phyloP scores from a whole-genome alignment of 1,140 invertebrate species.

The Ooceraea biroi region DNA sequence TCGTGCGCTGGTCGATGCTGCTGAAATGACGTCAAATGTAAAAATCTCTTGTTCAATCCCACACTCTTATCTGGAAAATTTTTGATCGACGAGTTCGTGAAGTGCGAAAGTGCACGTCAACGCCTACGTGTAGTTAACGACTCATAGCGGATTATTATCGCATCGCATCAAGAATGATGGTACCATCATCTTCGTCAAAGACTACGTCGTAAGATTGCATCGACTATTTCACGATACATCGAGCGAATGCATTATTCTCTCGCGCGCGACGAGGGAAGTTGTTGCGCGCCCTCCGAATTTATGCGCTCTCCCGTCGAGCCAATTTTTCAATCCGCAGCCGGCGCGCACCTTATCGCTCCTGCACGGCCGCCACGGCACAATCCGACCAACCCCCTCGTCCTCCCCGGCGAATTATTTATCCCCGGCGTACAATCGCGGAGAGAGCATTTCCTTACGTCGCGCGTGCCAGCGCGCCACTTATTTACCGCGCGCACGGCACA shows the following conservation, averaged over 20 bases:
- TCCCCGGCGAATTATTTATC: constrained; percentile 43
- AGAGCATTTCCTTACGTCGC: background rate
- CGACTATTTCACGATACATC: constrained; percentile 52
- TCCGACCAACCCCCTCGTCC: background rate
- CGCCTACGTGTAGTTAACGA: no score
- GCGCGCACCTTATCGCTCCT: constrained; percentile 33
- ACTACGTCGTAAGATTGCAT: background rate
- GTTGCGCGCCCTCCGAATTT: constrained; percentile 47
- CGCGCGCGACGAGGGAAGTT: constrained; percentile 21
- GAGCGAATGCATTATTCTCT: constrained; percentile 36
- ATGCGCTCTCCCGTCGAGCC: constrained; percentile 39
- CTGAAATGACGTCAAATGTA: no score
- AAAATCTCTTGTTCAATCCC: no score
- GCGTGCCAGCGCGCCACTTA: background rate
- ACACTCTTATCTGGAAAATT: background rate
- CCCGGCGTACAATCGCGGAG: constrained; percentile 19
- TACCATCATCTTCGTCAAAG: no score
- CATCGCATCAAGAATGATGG: no score
- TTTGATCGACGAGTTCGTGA: background rate
- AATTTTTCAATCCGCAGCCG: constrained; percentile 47
- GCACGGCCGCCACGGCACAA: background rate
- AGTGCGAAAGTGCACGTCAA: no score
- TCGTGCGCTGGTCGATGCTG: background rate
- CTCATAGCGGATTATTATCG: no score
- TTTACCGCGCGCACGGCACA: constrained; percentile 17